A percentile compares a stretch with the other conserved stretches of the same genome.
These are phyloP conservation scores for Manis crassicaudata DNA, from an alignment of 2,797 vertebrate genomes.

Conservation along the genomic window DNA sequence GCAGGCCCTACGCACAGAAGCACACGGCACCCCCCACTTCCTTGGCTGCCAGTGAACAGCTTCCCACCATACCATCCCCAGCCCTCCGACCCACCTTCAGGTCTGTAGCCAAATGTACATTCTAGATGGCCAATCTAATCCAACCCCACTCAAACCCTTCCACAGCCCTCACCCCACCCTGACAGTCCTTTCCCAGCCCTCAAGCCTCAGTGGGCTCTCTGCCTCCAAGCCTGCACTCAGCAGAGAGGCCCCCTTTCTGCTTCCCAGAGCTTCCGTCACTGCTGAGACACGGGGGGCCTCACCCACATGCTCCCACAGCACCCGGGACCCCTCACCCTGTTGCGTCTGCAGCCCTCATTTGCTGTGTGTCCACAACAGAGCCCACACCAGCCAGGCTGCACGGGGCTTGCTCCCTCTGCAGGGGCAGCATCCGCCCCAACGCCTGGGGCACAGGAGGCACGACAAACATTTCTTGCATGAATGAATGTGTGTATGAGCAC, in stretches of 20 bases:
- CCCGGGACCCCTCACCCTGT: not conserved
- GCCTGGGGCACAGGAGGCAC: not conserved
- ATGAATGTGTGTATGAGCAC: not conserved
- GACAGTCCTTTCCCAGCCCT: not conserved
- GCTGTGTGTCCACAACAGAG: not conserved
- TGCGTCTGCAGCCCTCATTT: not conserved
- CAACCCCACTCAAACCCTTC: not conserved
- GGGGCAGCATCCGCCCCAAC: accelerated
- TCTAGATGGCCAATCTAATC: not conserved
- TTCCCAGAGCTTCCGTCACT: not conserved
- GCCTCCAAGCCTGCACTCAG: not conserved
- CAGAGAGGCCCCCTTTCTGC: not conserved
- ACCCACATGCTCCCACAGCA: accelerated
- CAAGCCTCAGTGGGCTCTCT: not conserved
- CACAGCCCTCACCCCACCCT: not conserved
- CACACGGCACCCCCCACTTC: accelerated
- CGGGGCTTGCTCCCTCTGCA: accelerated
- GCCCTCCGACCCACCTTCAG: not conserved
- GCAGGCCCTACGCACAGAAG: not conserved
- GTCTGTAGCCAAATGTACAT: not conserved
- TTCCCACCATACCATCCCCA: not conserved
- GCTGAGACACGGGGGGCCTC: not conserved
- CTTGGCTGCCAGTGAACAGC: not conserved
- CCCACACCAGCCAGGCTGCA: accelerated
- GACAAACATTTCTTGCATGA: not conserved